These are phyloP conservation scores for Oryzias woworae DNA, from an alignment of 2,113 vertebrate genomes.

Conservation along the genomic window DNA sequence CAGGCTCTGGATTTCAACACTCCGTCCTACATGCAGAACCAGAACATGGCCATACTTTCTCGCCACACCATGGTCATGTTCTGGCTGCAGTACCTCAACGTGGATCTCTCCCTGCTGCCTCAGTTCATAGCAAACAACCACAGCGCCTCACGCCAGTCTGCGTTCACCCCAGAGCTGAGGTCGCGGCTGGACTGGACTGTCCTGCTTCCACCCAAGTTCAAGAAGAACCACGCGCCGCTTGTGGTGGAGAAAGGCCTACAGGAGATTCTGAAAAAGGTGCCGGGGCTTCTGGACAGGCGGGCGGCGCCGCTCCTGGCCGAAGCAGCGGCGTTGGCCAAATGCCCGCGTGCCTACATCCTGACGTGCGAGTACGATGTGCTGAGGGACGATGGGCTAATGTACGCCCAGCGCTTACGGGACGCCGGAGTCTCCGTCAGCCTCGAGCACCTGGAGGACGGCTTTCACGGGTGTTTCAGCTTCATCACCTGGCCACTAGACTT, in stretches of 20 bases:
- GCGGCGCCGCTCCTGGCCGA: constrained; percentile 85
- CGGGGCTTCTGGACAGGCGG: constrained; percentile 83
- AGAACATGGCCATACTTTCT: constrained; percentile 75
- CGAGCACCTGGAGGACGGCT: constrained; percentile 87
- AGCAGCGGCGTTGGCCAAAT: constrained; percentile 74
- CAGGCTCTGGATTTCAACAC: constrained; percentile 92
- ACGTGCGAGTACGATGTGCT: constrained; percentile 91
- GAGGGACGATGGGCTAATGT: constrained; percentile 93
- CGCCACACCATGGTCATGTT: constrained; percentile 81
- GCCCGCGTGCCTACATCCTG: constrained; percentile 86
- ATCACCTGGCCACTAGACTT: constrained; percentile 84
- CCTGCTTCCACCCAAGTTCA: constrained; percentile 78
- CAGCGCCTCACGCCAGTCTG: constrained; percentile 76
- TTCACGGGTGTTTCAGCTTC: constrained; percentile 91
- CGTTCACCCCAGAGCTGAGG: constrained; percentile 66
- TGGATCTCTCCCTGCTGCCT: constrained; percentile 70
- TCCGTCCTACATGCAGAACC: constrained; percentile 86
- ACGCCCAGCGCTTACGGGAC: constrained; percentile 82
- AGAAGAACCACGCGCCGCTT: constrained; percentile 79
- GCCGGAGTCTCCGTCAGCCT: constrained; percentile 84
- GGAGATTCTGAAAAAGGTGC: constrained; percentile 72
- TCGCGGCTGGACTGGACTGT: constrained; percentile 84
- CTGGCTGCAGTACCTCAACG: constrained; percentile 90
- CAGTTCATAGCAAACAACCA: constrained; percentile 86
- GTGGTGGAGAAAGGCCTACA: constrained; percentile 67